Base-by-base conservation (phyloP, 1,140 invertebrate species). In the Yoshiicerus persimilis region DNA sequence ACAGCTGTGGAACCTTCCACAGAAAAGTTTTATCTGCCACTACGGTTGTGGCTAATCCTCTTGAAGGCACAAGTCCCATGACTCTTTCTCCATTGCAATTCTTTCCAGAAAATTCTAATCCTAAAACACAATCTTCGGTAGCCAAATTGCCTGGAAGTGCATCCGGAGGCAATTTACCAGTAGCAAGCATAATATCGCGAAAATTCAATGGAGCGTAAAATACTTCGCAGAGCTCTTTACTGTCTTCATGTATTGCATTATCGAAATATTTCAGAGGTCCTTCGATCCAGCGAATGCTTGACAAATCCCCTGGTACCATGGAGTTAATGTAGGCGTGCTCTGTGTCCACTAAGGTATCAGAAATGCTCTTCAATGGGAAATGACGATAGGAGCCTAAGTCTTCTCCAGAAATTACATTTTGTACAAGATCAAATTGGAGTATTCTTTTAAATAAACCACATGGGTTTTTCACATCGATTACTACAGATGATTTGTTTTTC, bases 131-230 rank as follows among this genome's bases (percentile, higher is more conserved):
- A 90, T 99, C 98, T 93, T 98, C 95, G 91, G 92, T 92, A n/a
- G 96, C 96, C 70, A 96, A 93, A 92, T 97, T 95, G 89, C 97
- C 97, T 66, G 98, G 98, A 41, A 99, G 94, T 41, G 98, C 99
- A 94, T 99, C 98, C 27, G 97, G 97, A 39, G 97, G 96, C 41
- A 99, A 93, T 93, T 99, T 98, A 88, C 98, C 98, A 32, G 97
- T 97, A 5, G 98, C 98, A 90, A 99, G 93, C 98, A 99, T 99
- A 56, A 99, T 96, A 92, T 99, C 98, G 89, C 98, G 95, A 95
- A 99, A 99, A 93, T 99, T 99, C 6, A 99, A 94, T 36, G 98
- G 96, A 5, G 98, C 96, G 93, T 98, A 99, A 92, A 98, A 97
- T 10, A 99, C 97, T 88, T 93, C 94, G 92, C 97, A 99, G 2